These are phyloP conservation scores for Mnemiopsis leidyi DNA, from an alignment of 37 sponge, comb jelly and placozoan genomes.

Conservation along the genomic window DNA sequence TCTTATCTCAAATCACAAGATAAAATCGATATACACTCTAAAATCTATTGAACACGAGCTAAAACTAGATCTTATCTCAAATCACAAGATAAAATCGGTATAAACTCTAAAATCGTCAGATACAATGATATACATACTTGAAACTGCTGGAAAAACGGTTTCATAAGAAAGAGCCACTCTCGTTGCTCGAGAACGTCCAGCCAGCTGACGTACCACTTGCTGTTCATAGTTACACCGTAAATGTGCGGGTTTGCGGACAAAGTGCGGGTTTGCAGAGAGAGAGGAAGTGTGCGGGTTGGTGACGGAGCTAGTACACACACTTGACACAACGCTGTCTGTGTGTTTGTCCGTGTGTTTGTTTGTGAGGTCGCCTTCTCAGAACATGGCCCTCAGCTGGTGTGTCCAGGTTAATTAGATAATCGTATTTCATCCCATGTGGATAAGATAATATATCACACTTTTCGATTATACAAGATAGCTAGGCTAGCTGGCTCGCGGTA, in stretches of 20 bases:
- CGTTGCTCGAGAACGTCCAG: not conserved
- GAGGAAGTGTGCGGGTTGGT: not conserved
- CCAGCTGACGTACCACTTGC: constrained; percentile 54
- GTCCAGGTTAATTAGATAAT: not conserved
- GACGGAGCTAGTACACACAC: not conserved
- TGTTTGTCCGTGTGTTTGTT: not conserved
- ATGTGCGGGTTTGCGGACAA: not conserved
- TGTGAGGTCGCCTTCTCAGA: not conserved
- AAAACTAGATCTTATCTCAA: too few species aligned
- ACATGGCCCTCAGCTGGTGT: not conserved
- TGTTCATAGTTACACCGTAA: not conserved
- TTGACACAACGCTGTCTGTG: not conserved
- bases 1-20: too few species aligned
- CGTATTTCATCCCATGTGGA: too few species aligned
- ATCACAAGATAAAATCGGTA: too few species aligned
- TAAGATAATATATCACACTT: too few species aligned
- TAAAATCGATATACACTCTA: too few species aligned
- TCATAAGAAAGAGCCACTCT: not conserved
- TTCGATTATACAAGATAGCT: too few species aligned
- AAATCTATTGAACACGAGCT: too few species aligned
- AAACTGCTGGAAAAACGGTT: constrained; percentile 15
- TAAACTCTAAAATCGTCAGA: too few species aligned
- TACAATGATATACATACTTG: constrained; percentile 16
- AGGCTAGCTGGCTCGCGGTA: too few species aligned
- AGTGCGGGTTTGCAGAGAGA: not conserved